Base-by-base conservation (phyloP, 2,113 vertebrate species). In the Datnioides undecimradiatus region DNA sequence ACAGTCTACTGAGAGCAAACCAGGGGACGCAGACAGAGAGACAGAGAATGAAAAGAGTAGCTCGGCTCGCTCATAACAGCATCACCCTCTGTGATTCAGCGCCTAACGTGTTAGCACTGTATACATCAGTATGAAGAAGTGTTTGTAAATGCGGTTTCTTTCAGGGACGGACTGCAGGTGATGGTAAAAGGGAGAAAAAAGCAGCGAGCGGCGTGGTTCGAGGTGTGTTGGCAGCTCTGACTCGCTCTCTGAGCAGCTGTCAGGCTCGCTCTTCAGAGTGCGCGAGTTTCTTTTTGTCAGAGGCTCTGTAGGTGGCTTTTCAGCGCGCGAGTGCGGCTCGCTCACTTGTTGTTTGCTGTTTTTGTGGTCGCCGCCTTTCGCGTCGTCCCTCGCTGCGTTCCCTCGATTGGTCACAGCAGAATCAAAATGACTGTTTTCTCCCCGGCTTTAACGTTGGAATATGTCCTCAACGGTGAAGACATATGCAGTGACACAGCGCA, bases 1-100 rank as follows among this genome's bases (percentile, higher is more conserved):
- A 91, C 69, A 29, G 90, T 87, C 94, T 87, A 27, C 82, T 33
- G 93, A 95, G 93, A 91, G 76, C 68, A 40, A 89, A 90, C 89
- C 87, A 70, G 82, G 85, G 91, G 91, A 84, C 84, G 66, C 38
- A 68, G 65, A 81, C 19, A 85, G 69, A 80, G 82, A 63, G 82
- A 52, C 51, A 2, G 64, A 75, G 83, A 80, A 66, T 46, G 67
- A 69, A 80, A 83, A 80, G 67, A 76, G 72, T 2, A 60, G 49
- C 51, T 55, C 31, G 64, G 73, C 57, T 79, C 49, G 3, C 46
- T 14, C 76, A 4, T 71, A 52, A 52, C 51, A 57, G 46, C 38
- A 25, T 54, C 60, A 12, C 60, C 81, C 81, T 73, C 58, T 74
- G 70, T 58, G 76, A 65, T 72, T 87, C 40, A 31, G 38, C n/a